Conservation (phyloP, 2,888 invertebrate genomes). For the Keiferia lycopersicella region DNA sequence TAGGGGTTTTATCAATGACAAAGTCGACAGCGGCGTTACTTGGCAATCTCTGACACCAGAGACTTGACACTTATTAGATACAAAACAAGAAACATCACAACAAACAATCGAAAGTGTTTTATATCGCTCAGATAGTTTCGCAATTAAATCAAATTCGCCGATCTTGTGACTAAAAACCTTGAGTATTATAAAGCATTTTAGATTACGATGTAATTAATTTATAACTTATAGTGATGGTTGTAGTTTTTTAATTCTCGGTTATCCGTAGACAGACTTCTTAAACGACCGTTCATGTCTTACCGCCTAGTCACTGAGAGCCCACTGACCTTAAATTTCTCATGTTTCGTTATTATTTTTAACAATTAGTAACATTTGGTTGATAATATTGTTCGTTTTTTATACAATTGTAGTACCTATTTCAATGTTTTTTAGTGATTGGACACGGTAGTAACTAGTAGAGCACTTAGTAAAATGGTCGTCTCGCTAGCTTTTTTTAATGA, state of each 20-base stretch:
- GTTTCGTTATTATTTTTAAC: constrained; percentile 57
- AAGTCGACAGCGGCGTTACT: constrained; percentile 76
- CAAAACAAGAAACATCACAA: constrained; percentile 53
- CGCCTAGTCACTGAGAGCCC: constrained; percentile 81
- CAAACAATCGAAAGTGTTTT: constrained; percentile 63
- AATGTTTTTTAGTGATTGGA: constrained; percentile 62
- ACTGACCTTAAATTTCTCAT: constrained; percentile 66
- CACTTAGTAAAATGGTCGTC: constrained; percentile 70
- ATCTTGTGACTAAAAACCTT: constrained; percentile 52
- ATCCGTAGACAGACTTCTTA: constrained; percentile 48
- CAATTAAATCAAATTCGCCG: constrained; percentile 38
- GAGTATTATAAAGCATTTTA: constrained; percentile 74
- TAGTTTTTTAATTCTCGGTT: constrained; percentile 51
- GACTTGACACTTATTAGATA: constrained; percentile 45
- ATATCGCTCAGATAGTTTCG: constrained; percentile 59
- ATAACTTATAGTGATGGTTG: constrained; percentile 47
- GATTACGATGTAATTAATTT: constrained; percentile 44
- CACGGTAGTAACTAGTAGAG: constrained; percentile 78
- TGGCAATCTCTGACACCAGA: constrained; percentile 27
- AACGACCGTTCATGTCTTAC: constrained; percentile 63
- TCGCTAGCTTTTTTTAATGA: constrained; percentile 72
- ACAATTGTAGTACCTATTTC: constrained; percentile 65
- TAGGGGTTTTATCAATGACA: constrained; percentile 81
- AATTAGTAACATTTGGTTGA: constrained; percentile 74
- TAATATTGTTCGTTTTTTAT: constrained; percentile 75